phyloP scores from a whole-genome alignment of 2,888 invertebrate species.

The Melikaiella ostensackeni region DNA sequence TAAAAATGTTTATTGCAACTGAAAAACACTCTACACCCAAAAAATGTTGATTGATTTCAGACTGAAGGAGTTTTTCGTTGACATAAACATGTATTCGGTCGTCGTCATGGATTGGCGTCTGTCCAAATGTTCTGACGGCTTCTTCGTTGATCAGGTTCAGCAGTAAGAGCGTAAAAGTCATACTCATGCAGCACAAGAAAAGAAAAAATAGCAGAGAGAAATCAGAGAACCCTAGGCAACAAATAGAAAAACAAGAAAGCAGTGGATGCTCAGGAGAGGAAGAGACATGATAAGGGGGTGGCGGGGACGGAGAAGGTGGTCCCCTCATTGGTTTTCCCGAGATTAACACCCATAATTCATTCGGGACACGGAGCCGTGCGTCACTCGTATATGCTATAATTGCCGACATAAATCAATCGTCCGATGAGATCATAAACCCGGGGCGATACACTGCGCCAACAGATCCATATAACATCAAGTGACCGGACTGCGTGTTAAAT shows the following conservation, averaged over 20 bases:
- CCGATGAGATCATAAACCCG: conserved; percentile 77
- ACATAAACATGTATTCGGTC: conserved; percentile 60
- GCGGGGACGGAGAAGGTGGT: conserved; percentile 44
- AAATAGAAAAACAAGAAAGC: conserved; percentile 39
- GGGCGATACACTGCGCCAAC: conserved; percentile 73
- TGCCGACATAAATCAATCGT: conserved; percentile 77
- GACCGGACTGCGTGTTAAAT: conserved; percentile 71
- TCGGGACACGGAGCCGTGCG: conserved; percentile 73
- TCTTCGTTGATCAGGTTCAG: conserved; percentile 58
- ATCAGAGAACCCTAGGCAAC: conserved; percentile 28
- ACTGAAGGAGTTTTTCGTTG: too few relatives aligned
- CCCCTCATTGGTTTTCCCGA: conserved; percentile 72
- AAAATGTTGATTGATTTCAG: too few relatives aligned
- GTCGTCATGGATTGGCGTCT: conserved; percentile 57
- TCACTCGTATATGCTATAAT: conserved; percentile 75
- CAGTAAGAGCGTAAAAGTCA: conserved; percentile 35
- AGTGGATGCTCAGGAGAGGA: conserved; percentile 31
- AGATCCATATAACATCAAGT: conserved; percentile 70
- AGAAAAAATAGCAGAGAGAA: not conserved
- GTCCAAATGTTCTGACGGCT: conserved; percentile 59
- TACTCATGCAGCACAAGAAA: not conserved
- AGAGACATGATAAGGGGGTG: conserved; percentile 43
- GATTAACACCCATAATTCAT: conserved; percentile 77
- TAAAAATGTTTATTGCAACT: too few relatives aligned
- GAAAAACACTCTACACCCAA: too few relatives aligned